These are phyloP conservation scores for Egretta garzetta DNA, from an alignment of 2,113 vertebrate species.

Conservation along the genomic window DNA sequence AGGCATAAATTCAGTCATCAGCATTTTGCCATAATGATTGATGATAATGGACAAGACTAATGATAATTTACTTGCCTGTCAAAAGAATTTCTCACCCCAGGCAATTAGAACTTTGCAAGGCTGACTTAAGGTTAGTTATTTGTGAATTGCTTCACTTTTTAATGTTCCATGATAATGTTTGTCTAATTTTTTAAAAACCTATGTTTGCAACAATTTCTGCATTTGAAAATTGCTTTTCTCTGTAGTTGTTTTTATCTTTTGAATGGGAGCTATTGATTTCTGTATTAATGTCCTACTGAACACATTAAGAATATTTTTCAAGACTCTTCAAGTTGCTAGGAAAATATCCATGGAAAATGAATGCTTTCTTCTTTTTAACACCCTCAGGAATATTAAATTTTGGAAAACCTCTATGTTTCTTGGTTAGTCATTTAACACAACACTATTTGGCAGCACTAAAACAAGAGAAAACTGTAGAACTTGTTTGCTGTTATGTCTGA, in stretches of 20 bases:
- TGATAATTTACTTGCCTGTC: neutral
- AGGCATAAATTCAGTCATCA: slow-evolving; percentile 1
- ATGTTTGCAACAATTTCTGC: neutral
- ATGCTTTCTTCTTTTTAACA: neutral
- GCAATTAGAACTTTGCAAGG: neutral
- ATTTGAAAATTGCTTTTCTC: neutral
- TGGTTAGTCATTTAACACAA: neutral
- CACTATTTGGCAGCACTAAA: neutral
- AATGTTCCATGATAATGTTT: neutral
- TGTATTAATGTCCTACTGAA: neutral
- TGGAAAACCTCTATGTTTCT: neutral
- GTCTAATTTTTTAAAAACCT: neutral
- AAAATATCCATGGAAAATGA: neutral
- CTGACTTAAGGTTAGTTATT: neutral
- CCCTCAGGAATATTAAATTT: neutral
- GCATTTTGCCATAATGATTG: neutral
- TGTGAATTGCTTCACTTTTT: neutral
- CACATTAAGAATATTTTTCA: neutral
- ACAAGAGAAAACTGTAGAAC: neutral
- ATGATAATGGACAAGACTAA: neutral
- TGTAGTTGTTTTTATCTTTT: neutral
- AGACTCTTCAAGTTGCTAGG: neutral
- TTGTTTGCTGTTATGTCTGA: neutral
- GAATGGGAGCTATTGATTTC: neutral
- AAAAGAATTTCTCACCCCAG: slow-evolving; percentile 5